These are phyloP conservation scores for Muscicapa comitata DNA, from an alignment of 2,797 vertebrate genomes.

Conservation along the genomic window DNA sequence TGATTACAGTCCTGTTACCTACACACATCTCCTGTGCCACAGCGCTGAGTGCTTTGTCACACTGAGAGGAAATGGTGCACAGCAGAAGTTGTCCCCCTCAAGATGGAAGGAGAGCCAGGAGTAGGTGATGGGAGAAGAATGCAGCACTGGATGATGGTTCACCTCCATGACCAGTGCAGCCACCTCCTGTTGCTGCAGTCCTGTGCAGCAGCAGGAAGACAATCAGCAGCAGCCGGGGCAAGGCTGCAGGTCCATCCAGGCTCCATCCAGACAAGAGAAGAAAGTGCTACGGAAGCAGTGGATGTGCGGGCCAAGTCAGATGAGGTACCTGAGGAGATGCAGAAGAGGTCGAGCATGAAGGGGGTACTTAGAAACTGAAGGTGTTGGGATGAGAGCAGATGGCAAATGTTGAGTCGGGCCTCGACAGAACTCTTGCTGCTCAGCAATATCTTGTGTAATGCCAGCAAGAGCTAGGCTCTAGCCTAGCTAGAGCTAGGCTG, in stretches of 20 bases:
- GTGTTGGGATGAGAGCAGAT: not conserved
- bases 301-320: not conserved
- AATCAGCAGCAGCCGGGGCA: not conserved
- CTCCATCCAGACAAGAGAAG: not conserved
- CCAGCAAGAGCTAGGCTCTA: not conserved
- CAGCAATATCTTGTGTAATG: not conserved
- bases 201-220: not conserved
- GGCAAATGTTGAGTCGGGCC: not conserved
- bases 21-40: accelerated
- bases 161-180: not conserved
- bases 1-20: not conserved
- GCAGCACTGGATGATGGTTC: not conserved
- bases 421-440: not conserved
- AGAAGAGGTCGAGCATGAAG: not conserved
- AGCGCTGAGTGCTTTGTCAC: not conserved
- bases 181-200: not conserved
- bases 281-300: not conserved
- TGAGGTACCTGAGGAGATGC: not conserved
- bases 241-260: not conserved
- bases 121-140: not conserved
- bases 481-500: not conserved
- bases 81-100: not conserved
- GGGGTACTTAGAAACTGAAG: not conserved
- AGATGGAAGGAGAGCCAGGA: not conserved
- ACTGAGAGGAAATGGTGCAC: not conserved